Evolutionary conservation across 2,888 invertebrate genomes (phyloP).

Genomic region (Calliopum simillimum): DNA sequence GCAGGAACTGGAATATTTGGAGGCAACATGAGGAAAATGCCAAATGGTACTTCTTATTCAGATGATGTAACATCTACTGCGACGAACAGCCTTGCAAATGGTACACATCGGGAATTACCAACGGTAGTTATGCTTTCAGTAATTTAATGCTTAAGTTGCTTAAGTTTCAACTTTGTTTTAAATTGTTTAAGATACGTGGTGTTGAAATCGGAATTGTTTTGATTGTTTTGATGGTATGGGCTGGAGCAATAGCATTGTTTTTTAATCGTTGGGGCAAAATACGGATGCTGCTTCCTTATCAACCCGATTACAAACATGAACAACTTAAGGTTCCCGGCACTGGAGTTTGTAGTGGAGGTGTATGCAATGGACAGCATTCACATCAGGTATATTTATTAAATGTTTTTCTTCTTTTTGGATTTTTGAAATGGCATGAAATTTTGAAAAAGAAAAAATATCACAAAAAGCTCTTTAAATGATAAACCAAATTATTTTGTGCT

Average conservation of each 20-base stretch:
- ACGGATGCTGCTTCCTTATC: constrained; percentile 90
- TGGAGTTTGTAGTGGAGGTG: constrained; percentile 75
- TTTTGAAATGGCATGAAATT: no score
- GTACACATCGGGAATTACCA: constrained; percentile 64
- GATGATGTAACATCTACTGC: constrained; percentile 65
- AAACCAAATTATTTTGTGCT: no score
- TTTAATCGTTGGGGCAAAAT: constrained; percentile 92
- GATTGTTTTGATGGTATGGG: constrained; percentile 85
- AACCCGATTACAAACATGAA: constrained; percentile 90
- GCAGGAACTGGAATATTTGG: constrained; percentile 61
- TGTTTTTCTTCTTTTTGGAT: neutral
- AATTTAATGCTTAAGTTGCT: neutral
- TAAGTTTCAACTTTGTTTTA: constrained; percentile 18
- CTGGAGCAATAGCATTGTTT: constrained; percentile 87
- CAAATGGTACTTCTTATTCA: constrained; percentile 45
- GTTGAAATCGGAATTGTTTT: constrained; percentile 92
- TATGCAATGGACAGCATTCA: constrained; percentile 72
- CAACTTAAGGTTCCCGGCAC: constrained; percentile 85
- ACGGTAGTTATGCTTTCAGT: constrained; percentile 55
- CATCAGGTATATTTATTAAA: constrained; percentile 62
- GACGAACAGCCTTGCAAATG: constrained; percentile 61
- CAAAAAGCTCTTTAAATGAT: no score
- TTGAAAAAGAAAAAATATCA: no score
- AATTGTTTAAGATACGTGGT: constrained; percentile 78
- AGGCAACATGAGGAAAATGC: constrained; percentile 23